Conservation (phyloP, 2,797 vertebrate species). For the Crossoptilon crossoptilon region DNA sequence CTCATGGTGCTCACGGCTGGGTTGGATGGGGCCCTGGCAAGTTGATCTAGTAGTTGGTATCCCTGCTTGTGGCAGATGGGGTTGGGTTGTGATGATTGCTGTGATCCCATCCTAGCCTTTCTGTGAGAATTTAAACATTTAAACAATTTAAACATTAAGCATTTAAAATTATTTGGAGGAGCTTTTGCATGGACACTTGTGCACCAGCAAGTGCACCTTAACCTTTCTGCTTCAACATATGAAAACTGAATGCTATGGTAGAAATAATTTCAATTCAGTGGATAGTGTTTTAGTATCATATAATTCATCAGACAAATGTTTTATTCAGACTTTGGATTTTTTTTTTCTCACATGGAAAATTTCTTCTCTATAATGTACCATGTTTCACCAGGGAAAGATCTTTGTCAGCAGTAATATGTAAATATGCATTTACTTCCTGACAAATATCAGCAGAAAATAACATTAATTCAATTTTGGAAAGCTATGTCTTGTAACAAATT, state of each 20-base stretch:
- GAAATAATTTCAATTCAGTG: not conserved
- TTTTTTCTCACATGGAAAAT: not conserved
- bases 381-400: not conserved
- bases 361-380: not conserved
- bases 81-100: too few relatives aligned
- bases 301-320: not conserved
- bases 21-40: too few relatives aligned
- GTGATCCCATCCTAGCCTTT: too few relatives aligned
- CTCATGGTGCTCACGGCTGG: too few relatives aligned
- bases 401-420: not conserved
- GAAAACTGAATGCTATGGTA: not conserved
- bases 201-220: not conserved
- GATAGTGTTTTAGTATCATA: not conserved
- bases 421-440: not conserved
- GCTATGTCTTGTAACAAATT: not conserved
- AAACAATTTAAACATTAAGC: too few relatives aligned
- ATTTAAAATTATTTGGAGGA: not conserved
- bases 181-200: not conserved
- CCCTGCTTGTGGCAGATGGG: too few relatives aligned
- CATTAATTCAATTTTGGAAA: not conserved
- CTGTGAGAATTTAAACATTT: not conserved
- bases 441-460: constrained; percentile 8
- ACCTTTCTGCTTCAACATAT: not conserved
- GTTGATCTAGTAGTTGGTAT: too few relatives aligned
- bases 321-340: not conserved